Evolutionary conservation across 2,888 invertebrate species (phyloP).

Genomic region (Eristalinus sepulchralis): DNA sequence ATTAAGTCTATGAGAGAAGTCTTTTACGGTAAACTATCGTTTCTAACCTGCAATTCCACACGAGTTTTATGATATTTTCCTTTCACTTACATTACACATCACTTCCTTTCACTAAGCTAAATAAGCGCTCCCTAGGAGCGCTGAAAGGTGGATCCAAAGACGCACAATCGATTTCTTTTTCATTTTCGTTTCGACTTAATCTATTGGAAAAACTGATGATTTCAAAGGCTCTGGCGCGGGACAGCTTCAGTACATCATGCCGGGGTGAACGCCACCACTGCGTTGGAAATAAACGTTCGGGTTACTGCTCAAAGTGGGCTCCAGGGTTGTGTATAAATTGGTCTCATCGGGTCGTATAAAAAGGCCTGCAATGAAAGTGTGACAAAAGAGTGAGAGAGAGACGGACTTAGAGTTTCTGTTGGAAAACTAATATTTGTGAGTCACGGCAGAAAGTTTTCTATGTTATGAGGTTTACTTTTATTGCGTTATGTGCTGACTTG

Average conservation of each 20-base stretch:
- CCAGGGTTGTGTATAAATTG: slow-evolving; percentile 91
- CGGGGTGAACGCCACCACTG: slow-evolving; percentile 90
- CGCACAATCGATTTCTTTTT: slow-evolving; percentile 12
- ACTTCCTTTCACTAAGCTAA: slow-evolving; percentile 21
- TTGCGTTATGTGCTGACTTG: not conserved
- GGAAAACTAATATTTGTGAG: not conserved
- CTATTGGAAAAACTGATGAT: slow-evolving; percentile 8
- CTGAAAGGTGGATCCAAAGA: slow-evolving; percentile 18
- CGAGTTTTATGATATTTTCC: slow-evolving; percentile 1
- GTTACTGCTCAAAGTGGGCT: slow-evolving; percentile 93
- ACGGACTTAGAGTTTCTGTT: not conserved
- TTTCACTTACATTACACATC: slow-evolving; percentile 36
- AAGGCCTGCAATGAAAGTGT: slow-evolving; percentile 83
- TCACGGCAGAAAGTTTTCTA: not conserved
- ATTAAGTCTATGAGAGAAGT: slow-evolving; percentile 71
- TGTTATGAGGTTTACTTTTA: not conserved
- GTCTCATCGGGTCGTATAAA: slow-evolving; percentile 91
- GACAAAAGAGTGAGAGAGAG: not conserved
- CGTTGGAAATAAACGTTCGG: slow-evolving; percentile 95
- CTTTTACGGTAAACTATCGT: slow-evolving; percentile 56
- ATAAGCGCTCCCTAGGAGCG: slow-evolving; percentile 60
- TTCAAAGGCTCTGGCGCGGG: not conserved
- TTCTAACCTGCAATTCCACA: slow-evolving; percentile 3
- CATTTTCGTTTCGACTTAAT: slow-evolving; percentile 23
- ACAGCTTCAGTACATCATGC: slow-evolving; percentile 91